Base-by-base conservation (phyloP, 2,113 vertebrate genomes). In the Malurus alboscapulatus region DNA sequence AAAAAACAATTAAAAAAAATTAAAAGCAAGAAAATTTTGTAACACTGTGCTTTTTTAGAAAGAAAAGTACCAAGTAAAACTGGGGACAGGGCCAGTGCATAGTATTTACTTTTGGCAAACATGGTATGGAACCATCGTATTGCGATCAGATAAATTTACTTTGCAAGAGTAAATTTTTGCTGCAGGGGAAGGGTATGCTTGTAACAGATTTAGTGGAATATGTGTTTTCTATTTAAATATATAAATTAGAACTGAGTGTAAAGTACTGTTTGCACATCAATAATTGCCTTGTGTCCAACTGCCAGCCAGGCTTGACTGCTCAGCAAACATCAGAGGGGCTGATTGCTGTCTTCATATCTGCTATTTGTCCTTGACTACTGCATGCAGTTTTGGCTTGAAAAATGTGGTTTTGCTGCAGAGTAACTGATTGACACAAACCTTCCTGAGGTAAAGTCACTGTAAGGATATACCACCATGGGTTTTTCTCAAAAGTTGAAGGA, bases 221-320 rank as follows among this genome's bases (percentile, higher is more conserved):
- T 62, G 36, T 86, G 45, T 61, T 87, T 63, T 84, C 76, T 93
- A n/a, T 94, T 95, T 87, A 91, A 93, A 87, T 92, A 84, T 34
- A 77, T 90, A 75, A 75, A 93, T 92, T 59, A 76, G 86, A 92
- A 67, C 34, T n/a, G 47, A 50, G 80, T 77, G 51, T 55, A 86
- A 54, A 95, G 55, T 67, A 61, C 55, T 87, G 34, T 93, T 93
- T 91, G 65, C 81, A 87, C 57, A 67, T 87, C 44, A 87, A 6
- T 92, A 91, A 75, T 86, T 89, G 58, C 81, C 25, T 89, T 59
- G 65, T 84, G 55, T 83, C 65, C 1, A 0, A 22, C 51, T 32
- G n/a, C 61, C 68, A 81, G 68, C 51, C 47, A 54, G 55, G 68
- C 51, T 68, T 42, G 30, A 40, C 68, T 12, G 17, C 77, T 92